Evolutionary conservation across 2,113 vertebrate genomes (phyloP), one percentile per base, ranked within the genome.

Genomic region (Gymnorhina tibicen): DNA sequence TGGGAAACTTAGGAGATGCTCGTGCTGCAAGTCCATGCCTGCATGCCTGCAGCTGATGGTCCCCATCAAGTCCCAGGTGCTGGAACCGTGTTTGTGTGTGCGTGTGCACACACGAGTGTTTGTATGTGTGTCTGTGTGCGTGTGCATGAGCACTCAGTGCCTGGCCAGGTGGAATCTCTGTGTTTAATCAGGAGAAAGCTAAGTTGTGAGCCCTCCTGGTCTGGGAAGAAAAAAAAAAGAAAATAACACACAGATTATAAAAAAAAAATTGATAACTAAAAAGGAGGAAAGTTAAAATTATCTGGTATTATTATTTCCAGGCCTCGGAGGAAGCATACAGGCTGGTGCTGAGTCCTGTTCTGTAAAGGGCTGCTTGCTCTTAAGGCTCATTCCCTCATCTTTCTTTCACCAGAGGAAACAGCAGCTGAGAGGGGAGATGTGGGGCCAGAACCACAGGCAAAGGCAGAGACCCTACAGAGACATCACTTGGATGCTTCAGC

Each of bases 141-240:
- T 19, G 17, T 21, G 27, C 11, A 23, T 0, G 0, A 13, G 10
- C 17, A 49, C 10, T 18, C 28, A 22, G 21, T 5, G 39, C 2
- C 37, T 49, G n/a, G 22, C 19, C n/a, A 80, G 23, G 35, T 18
- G 20, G 37, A 46, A 79, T 28, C n/a, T 52, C 69, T 55, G 44
- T 49, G n/a, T 70, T 83, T 63, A n/a, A 49, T 37, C 2, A 41
- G 21, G 27, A 68, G 68, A 69, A 63, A 67, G 9, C 22, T 39
- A 33, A 33, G 5, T 37, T 64, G 33, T 52, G 58, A 91, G 9
- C 8, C 24, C 15, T 73, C 19, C 23, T 50, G 30, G 9, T 63
- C 21, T 68, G 20, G 10, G 63, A 46, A 62, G 4, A 3, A 52
- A 55, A 26, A 60, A 68, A 23, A 22, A 32, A n/a, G 5, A 33